Evolutionary conservation across 2,888 invertebrate species (phyloP), one percentile per base, ranked within the genome.

Genomic region (Octonoba sinensis): DNA sequence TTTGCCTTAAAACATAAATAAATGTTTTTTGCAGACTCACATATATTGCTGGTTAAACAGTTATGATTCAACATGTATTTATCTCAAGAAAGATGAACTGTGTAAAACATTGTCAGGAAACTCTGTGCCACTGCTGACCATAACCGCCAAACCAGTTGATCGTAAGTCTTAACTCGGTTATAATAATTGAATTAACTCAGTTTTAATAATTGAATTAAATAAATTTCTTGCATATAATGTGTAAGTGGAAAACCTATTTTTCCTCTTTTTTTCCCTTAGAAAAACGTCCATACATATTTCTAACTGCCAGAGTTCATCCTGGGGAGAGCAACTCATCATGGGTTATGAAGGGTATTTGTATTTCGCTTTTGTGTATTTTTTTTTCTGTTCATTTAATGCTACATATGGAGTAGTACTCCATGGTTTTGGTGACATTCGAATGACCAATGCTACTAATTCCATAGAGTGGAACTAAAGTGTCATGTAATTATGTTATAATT

Each of bases 321-420:
- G 95, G 95, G 0, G 96, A 96, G 89, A 93, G 93, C 87, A 96
- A 95, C 88, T 91, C 95, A 11, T 94, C 94, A 0, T 96, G 95
- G 95, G 93, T 95, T 82, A 94, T 96, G 93, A 93, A 94, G 88
- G 95, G 90, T 88, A 82, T 60, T 46, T 36, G 20, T 74, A 46
- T 49, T 24, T 36, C n/a, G 16, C 1, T 49, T 1, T 49, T 36
- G 36, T 11, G 11, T 36, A 36, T 8, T 36, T 36, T n/a, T 3
- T 8, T 8, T 51, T 51, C 18, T 51, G 18, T 51, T 51, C n/a
- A 27, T 27, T 27, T 27, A 3, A 27, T 27, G 27, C 27, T n/a
- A n/a, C n/a, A n/a, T n/a, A n/a, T 27, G 6, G 6, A 27, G 6
- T 27, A 27, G 2, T 27, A 27, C 2, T 27, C 6, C 2, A 27